Evolutionary conservation across 2,113 vertebrate species (phyloP).

Genomic region (Silurus asotus): DNA sequence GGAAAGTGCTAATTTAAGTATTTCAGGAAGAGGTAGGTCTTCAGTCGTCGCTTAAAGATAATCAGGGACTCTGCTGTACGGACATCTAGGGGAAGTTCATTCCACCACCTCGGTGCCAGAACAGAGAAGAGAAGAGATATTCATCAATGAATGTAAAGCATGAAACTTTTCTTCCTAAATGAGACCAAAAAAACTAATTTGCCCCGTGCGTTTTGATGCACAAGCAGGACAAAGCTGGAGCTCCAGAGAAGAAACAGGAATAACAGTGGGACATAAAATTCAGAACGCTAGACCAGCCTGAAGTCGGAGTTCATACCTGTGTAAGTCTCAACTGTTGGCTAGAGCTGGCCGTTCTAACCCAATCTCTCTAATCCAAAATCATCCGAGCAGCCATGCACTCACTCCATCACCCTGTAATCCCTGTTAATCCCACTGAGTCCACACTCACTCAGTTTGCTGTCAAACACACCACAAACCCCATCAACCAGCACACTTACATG

Average conservation of each 20-base stretch:
- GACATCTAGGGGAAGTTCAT: too few relatives aligned
- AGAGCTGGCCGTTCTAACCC: constrained; percentile 67
- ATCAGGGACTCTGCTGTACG: too few relatives aligned
- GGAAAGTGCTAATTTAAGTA: too few relatives aligned
- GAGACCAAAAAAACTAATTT: not conserved
- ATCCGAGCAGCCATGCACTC: constrained; percentile 77
- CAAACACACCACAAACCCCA: constrained; percentile 75
- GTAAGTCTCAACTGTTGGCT: constrained; percentile 73
- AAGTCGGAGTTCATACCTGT: constrained; percentile 57
- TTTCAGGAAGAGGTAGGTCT: too few relatives aligned
- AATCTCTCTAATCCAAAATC: constrained; percentile 78
- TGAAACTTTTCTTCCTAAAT: not conserved
- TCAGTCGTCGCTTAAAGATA: too few relatives aligned
- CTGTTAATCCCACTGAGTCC: constrained; percentile 77
- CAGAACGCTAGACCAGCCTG: constrained; percentile 11
- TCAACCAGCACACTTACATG: constrained; percentile 56
- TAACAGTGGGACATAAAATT: constrained; percentile 34
- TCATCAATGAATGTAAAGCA: not conserved
- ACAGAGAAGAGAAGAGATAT: too few relatives aligned
- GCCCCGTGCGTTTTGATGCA: constrained; percentile 54
- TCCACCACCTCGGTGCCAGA: too few relatives aligned
- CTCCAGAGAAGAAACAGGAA: constrained; percentile 62
- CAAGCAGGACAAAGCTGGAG: constrained; percentile 59
- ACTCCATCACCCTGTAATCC: constrained; percentile 79
- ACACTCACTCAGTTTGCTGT: constrained; percentile 70